Base-by-base conservation (phyloP, 2,888 invertebrate genomes). In the Liodrosophila aerea region DNA sequence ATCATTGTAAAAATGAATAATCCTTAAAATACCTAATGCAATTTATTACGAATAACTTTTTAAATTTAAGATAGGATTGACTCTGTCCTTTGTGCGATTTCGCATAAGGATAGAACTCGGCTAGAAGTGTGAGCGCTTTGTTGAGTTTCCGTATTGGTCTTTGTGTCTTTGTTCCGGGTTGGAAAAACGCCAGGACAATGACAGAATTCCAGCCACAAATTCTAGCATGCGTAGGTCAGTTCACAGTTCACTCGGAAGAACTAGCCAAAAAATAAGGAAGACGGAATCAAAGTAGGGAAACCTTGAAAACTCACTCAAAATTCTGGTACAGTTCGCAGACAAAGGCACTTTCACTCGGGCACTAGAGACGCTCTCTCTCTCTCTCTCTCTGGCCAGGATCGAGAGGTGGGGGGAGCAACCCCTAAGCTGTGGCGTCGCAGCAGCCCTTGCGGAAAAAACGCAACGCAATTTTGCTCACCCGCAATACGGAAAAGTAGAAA, bases 251-350 rank as follows among this genome's bases (percentile, higher is more conserved):
- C 13, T 11, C 16, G 36, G n/a, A n/a, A n/a, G n/a, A n/a, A n/a
- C n/a, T n/a, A n/a, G n/a, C n/a, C n/a, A n/a, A n/a, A n/a, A n/a
- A n/a, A n/a, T n/a, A n/a, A n/a, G n/a, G n/a, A n/a, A n/a, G n/a
- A n/a, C 47, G 47, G 22, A 22, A 22, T 2, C 22, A 22, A 22
- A 22, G 22, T 5, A 5, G 22, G 3, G 22, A 22, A 56, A 47
- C 39, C 22, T 36, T 5, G 15, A 15, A 45, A 39, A 22, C 13
- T 40, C 39, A 56, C 56, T 56, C 56, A 49, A 47, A 47, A 8
- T 12, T 12, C 33, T 39, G 40, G 54, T 54, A 54, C 54, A 54
- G 54, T 54, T 18, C 33, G 27, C 49, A 40, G 33, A 56, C 56
- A 56, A 56, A 41, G 56, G 31, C 40, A 47, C 11, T 47, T 16